Evolutionary conservation across 2,113 vertebrate species (phyloP).

Genomic region (Oreamnos americanus): DNA sequence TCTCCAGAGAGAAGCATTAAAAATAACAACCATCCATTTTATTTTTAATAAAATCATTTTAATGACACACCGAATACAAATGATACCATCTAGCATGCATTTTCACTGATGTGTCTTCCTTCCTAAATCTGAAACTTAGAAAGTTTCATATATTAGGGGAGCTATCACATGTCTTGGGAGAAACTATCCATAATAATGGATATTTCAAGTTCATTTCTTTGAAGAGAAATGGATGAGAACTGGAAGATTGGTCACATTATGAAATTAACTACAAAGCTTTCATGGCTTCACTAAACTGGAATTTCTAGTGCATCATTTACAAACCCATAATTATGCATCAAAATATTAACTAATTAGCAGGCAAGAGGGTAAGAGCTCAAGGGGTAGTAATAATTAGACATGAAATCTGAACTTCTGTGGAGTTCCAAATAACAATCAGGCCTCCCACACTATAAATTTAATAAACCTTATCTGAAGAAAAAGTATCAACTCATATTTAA

Average conservation of each 20-base stretch:
- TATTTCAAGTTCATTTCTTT: constrained; percentile 38
- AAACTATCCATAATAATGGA: constrained; percentile 17
- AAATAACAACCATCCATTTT: neutral
- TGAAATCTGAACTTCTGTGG: constrained; percentile 8
- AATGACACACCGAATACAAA: neutral
- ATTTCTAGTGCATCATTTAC: constrained; percentile 65
- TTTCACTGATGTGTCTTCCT: neutral
- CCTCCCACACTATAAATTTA: neutral
- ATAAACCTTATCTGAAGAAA: constrained; percentile 32
- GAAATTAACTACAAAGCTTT: constrained; percentile 68
- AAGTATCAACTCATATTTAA: neutral
- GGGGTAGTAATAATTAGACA: constrained; percentile 67
- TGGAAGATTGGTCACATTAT: constrained; percentile 41
- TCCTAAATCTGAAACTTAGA: neutral
- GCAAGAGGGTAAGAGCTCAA: constrained; percentile 66
- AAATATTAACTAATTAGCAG: constrained; percentile 75
- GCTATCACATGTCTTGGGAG: constrained; percentile 35
- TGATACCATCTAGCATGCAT: neutral
- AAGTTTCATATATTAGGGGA: neutral
- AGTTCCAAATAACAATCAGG: constrained; percentile 1
- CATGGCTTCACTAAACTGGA: constrained; percentile 67
- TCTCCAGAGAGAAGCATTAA: neutral
- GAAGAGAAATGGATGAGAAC: constrained; percentile 1
- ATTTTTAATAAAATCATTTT: neutral
- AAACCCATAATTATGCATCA: constrained; percentile 71